Percentiles rank a stretch among this genome's conserved stretches.
These are phyloP conservation scores for Heteractis magnifica DNA, from an alignment of 92 coral and sea anemone genomes.

Conservation along the genomic window DNA sequence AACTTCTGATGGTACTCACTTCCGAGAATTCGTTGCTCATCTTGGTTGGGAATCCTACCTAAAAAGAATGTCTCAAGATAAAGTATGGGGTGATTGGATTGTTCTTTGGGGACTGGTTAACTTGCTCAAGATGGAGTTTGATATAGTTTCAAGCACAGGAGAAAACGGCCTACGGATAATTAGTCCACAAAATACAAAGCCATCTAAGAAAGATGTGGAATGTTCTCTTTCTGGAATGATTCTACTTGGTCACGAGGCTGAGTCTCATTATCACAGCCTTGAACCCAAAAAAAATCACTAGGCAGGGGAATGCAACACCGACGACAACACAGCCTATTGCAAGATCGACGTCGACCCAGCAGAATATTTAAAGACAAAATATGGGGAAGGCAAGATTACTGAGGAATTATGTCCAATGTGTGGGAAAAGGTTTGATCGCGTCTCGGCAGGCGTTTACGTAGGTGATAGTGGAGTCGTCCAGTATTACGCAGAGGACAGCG, in stretches of 20 bases:
- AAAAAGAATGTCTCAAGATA: background rate
- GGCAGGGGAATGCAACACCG: too few relatives aligned
- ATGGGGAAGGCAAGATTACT: background rate
- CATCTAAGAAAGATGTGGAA: too few relatives aligned
- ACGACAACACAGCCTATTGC: too few relatives aligned
- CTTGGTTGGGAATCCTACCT: constrained; percentile 2
- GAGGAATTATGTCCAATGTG: background rate
- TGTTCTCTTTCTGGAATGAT: background rate
- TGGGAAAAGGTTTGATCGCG: background rate
- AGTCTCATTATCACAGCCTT: background rate
- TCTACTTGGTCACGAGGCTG: constrained; percentile 3
- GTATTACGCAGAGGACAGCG: background rate
- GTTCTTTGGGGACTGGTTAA: constrained; percentile 1
- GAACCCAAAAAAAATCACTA: background rate
- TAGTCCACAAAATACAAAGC: background rate
- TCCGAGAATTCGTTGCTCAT: background rate
- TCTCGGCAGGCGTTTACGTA: background rate
- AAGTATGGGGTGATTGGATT: constrained; percentile 4
- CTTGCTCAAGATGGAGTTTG: background rate
- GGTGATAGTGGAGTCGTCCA: background rate
- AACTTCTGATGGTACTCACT: constrained; percentile 27
- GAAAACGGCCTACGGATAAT: background rate
- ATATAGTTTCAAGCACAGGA: background rate
- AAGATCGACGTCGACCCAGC: background rate
- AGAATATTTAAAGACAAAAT: background rate